Evolutionary conservation across 53 echinoderm and acorn worm genomes (phyloP), one percentile per base, ranked within the genome.

Genomic region (Paelopatides confundens): DNA sequence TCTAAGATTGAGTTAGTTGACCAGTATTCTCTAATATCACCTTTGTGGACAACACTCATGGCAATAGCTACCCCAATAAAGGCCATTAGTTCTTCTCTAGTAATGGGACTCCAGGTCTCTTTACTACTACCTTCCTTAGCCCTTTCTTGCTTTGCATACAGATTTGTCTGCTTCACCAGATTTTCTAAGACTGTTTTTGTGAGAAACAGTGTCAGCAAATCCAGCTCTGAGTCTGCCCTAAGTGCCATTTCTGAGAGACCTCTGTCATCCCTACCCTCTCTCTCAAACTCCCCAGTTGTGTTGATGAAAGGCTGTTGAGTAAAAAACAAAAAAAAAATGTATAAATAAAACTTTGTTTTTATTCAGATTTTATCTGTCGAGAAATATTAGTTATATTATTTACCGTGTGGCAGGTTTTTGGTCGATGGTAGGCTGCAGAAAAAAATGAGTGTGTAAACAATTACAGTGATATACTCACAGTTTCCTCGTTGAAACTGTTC

Each of bases 161-260:
- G 63, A 52, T 82, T 82, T 33, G 82, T 38, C 82, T 82, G 37
- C 26, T 33, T 21, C 1, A 63, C 82, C 14, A 82, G 11, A 62
- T 63, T 62, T 7, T 35, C 21, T 0, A 82, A 5, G 32, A 35
- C 82, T 63, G 37, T 7, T 21, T 82, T 35, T 8, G 62, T 82
- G 33, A 82, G 82, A 63, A 62, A 82, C 62, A 82, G 82, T 58
- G n/a, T 30, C 6, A 82, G 23, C 26, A 36, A 64, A 64, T 82
- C 83, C 1, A 82, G 63, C 36, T 81, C 82, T 1, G 62, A 54
- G 14, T 58, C 12, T 14, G 82, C 82, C 62, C 62, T 81, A 5
- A 9, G 62, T 3, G 82, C 82, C 10, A 63, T 63, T 33, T 9
- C 33, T 82, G 82, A 82, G n/a, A n/a, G n/a, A n/a, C n/a, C n/a